Evolutionary conservation across 2,888 invertebrate genomes (phyloP).

Genomic region (Ormyrus pomaceus): DNA sequence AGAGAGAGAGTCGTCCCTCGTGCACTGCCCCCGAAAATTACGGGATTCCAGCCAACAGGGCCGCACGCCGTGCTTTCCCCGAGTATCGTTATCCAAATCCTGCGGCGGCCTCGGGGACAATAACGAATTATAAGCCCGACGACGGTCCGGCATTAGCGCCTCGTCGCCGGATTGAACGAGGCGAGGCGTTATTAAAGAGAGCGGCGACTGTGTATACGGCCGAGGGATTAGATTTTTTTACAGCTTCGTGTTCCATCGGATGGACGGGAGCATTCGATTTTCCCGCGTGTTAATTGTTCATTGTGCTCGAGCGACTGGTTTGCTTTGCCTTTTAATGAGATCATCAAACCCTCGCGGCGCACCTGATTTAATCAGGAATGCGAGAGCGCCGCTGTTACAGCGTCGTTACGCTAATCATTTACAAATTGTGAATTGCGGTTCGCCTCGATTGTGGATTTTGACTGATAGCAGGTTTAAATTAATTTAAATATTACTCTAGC

Average conservation of each 20-base stretch:
- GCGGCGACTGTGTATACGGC: no score
- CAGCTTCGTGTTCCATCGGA: no score
- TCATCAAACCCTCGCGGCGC: background rate
- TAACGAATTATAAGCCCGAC: slow-evolving; percentile 21
- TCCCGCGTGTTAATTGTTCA: no score
- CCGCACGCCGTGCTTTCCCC: background rate
- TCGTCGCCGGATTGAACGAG: background rate
- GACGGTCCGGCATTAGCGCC: background rate
- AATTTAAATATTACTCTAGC: no score
- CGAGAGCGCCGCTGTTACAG: background rate
- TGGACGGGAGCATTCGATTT: no score
- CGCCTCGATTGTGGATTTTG: no score
- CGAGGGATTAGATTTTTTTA: no score
- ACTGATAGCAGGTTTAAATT: no score
- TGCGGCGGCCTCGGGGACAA: background rate
- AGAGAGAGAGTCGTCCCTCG: no score
- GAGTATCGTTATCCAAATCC: slow-evolving; percentile 38
- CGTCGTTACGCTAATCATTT: no score
- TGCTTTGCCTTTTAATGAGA: background rate
- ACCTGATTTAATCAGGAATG: slow-evolving; percentile 5
- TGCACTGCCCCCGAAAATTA: background rate
- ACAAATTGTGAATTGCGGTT: no score
- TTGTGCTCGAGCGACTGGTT: background rate
- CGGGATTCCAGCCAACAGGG: slow-evolving; percentile 21
- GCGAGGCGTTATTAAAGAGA: no score